A percentile compares a stretch with the other conserved stretches of the same genome.
Conservation (phyloP, 2,113 vertebrate species). For the Xerus inauris region DNA sequence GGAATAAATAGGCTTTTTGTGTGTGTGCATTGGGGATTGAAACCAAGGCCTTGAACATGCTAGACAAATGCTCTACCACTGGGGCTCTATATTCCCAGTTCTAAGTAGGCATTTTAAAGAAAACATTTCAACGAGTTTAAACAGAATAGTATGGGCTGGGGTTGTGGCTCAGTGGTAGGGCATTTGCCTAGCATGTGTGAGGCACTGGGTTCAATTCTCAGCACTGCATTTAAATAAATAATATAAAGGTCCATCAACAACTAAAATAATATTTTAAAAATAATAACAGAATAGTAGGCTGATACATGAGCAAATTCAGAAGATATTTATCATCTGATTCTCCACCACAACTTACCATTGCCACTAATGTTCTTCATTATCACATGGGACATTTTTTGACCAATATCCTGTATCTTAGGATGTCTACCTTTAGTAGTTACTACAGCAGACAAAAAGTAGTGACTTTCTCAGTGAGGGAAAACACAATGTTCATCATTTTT, state of each 20-base stretch:
- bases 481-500: too few relatives aligned
- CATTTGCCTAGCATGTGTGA: too few relatives aligned
- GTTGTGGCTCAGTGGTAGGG: too few relatives aligned
- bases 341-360: background rate
- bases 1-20: conserved; percentile 20
- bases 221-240: too few relatives aligned
- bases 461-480: too few relatives aligned
- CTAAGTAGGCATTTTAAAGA: background rate
- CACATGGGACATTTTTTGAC: background rate
- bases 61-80: background rate
- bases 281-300: background rate
- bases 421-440: background rate
- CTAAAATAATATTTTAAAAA: too few relatives aligned
- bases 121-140: conserved; percentile 36
- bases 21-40: background rate
- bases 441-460: too few relatives aligned
- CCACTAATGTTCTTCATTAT: background rate
- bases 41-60: background rate
- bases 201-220: too few relatives aligned
- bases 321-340: background rate
- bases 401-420: background rate
- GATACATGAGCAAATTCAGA: background rate
- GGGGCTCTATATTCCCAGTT: background rate
- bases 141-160: background rate
- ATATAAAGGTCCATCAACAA: too few relatives aligned